A percentile compares a stretch with the other conserved stretches of the same genome.
These are phyloP conservation scores for Carapus acus DNA, from an alignment of 2,797 vertebrate species.

Conservation along the genomic window DNA sequence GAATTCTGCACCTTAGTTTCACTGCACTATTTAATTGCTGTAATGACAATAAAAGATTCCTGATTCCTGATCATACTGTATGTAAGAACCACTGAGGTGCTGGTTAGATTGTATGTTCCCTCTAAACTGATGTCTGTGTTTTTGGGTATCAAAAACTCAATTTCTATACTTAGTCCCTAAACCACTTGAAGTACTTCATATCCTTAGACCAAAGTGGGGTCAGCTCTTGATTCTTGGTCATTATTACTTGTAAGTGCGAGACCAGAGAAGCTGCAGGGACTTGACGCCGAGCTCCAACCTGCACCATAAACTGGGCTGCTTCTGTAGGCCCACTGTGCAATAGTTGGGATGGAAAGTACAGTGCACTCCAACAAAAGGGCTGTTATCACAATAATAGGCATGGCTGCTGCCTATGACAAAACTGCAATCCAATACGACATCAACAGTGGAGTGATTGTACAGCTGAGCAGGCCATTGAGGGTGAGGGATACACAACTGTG, in stretches of 20 bases:
- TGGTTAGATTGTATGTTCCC: no score
- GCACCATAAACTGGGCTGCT: slow-evolving; percentile 16
- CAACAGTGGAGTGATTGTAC: slow-evolving; percentile 54
- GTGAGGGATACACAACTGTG: slow-evolving; percentile 18
- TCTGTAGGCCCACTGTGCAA: slow-evolving; percentile 25
- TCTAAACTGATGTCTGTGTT: no score
- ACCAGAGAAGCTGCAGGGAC: no score
- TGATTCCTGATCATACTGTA: no score
- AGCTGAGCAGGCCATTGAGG: slow-evolving; percentile 31
- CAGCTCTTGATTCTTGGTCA: slow-evolving; percentile 1
- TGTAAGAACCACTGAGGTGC: no score
- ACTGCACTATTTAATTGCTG: no score
- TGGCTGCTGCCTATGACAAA: slow-evolving; percentile 42
- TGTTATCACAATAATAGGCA: slow-evolving; percentile 49
- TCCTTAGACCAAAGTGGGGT: no score
- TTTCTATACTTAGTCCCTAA: no score
- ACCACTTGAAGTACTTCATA: no score
- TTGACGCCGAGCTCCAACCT: slow-evolving; percentile 27
- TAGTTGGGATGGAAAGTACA: slow-evolving; percentile 24
- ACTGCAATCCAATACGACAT: slow-evolving; percentile 52
- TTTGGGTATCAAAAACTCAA: no score
- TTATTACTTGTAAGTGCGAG: neutral
- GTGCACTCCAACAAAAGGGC: slow-evolving; percentile 24
- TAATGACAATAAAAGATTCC: no score
- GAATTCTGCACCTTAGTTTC: no score